Evolutionary conservation across 2,797 vertebrate genomes (phyloP).

Genomic region (Pseudotriccus pelzelni): DNA sequence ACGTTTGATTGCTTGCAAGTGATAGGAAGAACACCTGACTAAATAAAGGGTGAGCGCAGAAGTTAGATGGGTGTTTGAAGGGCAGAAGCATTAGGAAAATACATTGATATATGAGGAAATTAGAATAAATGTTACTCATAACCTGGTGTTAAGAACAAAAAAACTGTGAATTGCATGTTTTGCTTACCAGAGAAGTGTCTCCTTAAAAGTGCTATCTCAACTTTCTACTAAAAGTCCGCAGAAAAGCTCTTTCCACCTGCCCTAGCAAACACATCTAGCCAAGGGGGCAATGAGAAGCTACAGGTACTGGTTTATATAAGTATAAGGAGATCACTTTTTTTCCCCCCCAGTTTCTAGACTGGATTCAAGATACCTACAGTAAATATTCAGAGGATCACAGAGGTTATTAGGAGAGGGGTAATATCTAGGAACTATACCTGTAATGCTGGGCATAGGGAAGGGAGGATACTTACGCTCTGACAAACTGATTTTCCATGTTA

Average conservation of each 20-base stretch:
- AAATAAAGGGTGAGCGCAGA: neutral
- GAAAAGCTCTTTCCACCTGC: neutral
- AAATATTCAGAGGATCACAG: neutral
- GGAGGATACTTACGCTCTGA: neutral
- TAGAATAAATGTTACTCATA: neutral
- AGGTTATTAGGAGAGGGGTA: neutral
- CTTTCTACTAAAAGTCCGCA: neutral
- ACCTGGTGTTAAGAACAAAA: neutral
- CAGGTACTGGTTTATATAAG: neutral
- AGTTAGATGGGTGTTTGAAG: neutral
- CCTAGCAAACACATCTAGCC: neutral
- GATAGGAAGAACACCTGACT: neutral
- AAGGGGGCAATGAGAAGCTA: neutral
- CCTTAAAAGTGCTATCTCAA: neutral
- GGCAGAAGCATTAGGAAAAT: neutral
- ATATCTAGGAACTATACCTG: neutral
- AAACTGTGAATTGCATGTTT: neutral
- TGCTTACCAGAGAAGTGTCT: neutral
- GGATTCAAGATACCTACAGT: neutral
- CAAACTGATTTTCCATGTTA: neutral
- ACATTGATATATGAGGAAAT: neutral
- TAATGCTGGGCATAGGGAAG: neutral
- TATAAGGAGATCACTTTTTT: neutral
- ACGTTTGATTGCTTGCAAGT: neutral
- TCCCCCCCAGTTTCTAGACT: neutral